Percentiles rank a stretch among this genome's conserved stretches.
These are phyloP conservation scores for Strigops habroptila DNA, from an alignment of 2,113 vertebrate genomes.

Conservation along the genomic window DNA sequence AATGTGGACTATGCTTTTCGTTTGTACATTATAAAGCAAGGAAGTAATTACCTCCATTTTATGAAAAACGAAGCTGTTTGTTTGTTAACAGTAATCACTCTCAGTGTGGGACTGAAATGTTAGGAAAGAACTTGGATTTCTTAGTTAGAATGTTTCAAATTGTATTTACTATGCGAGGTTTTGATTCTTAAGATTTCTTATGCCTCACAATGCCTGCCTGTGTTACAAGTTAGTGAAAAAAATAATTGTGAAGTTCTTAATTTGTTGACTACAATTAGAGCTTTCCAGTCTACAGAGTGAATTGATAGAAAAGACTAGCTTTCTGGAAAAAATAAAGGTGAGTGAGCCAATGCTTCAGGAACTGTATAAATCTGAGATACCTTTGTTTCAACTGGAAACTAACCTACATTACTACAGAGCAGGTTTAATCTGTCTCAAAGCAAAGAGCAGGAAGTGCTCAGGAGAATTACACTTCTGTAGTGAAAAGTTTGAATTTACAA, in stretches of 20 bases:
- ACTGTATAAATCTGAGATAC: neutral
- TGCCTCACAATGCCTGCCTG: rapidly evolving
- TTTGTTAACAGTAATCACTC: neutral
- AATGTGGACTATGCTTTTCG: neutral
- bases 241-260: neutral
- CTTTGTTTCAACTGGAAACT: neutral
- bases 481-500: neutral
- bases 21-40: neutral
- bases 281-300: neutral
- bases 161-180: neutral
- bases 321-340: neutral
- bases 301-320: neutral
- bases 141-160: neutral
- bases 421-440: neutral
- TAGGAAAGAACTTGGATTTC: neutral
- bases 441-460: neutral
- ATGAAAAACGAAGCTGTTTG: neutral
- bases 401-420: neutral
- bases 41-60: neutral
- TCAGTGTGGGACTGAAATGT: neutral
- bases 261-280: neutral
- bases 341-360: neutral
- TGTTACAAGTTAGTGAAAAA: neutral
- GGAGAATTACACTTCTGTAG: neutral
- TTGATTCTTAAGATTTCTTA: neutral